Percentiles rank a stretch among this genome's conserved stretches.
Evolutionary conservation across 2,797 vertebrate genomes (phyloP).

Genomic region (Sebastes melanostomus): DNA sequence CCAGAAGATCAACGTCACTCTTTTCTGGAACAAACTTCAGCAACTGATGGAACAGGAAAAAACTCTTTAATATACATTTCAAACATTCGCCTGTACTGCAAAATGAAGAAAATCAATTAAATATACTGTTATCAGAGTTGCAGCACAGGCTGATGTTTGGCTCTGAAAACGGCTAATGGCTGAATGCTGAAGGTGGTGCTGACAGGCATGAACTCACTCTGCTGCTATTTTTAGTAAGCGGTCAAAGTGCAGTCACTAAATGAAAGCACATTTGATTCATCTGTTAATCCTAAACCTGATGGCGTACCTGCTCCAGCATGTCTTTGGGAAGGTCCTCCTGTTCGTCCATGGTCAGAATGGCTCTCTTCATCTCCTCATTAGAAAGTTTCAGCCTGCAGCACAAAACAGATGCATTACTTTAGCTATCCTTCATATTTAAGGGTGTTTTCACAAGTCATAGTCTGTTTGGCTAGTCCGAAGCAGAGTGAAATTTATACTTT

Average conservation of each 20-base stretch:
- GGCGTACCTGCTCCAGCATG: conserved; percentile 97
- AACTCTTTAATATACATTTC: neutral
- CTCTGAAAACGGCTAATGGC: neutral
- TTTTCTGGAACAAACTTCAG: conserved; percentile 99
- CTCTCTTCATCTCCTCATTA: conserved; percentile 97
- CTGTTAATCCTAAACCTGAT: neutral
- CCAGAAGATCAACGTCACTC: conserved; percentile 93
- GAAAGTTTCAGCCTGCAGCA: conserved; percentile 92
- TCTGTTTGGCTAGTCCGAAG: too few species aligned
- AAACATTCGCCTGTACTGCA: neutral
- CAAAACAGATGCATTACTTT: neutral
- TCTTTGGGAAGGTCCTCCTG: conserved; percentile 99
- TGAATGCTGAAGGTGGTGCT: neutral
- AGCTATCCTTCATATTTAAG: neutral
- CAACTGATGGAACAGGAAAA: conserved; percentile 80
- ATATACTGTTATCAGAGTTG: neutral
- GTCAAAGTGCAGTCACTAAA: neutral
- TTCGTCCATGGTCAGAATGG: conserved; percentile 97
- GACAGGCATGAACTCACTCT: neutral
- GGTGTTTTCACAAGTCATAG: too few species aligned
- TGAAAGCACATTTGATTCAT: neutral
- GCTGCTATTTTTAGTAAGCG: neutral
- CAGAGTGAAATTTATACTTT: too few species aligned
- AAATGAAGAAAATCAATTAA: neutral
- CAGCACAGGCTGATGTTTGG: neutral